Base-by-base conservation (phyloP, 2,888 invertebrate species). In the Habrosyne pyritoides region DNA sequence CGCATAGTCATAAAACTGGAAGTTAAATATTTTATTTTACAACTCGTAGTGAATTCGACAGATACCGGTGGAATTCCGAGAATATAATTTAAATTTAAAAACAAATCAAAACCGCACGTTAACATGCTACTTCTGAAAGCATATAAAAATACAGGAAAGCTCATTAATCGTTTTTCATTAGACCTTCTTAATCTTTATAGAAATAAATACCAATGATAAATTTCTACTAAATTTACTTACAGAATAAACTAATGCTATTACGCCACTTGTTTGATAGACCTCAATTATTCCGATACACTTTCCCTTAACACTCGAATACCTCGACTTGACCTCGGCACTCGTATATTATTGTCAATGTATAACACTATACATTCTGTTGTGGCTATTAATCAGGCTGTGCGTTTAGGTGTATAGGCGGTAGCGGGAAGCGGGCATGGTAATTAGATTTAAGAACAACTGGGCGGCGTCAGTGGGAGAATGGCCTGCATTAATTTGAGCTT, bases 401-500 rank as follows among this genome's bases (percentile, higher is more conserved):
- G 75, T 74, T 72, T 70, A 67, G 78, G 75, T 74, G 69, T 53
- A 56, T 61, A 62, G 52, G 60, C 59, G 60, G 62, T 56, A 70
- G 71, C 61, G 64, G 67, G 73, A 71, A 81, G 71, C 69, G 76
- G 83, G 81, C 82, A 81, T 71, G 86, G 89, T 89, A 91, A 92
- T 92, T 92, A 91, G 91, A 91, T 92, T 92, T 92, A 91, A 92
- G 91, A 92, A 92, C 91, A 92, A 91, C 91, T 86, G 89, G 91
- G 83, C 80, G 81, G 87, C 90, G 91, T 89, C 89, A 90, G 89
- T 85, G 80, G 79, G 84, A 86, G 91, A 91, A 92, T 91, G 87
- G 91, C 86, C 86, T 81, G 89, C 91, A 91, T 91, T 91, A 91
- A 91, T 91, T 91, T 89, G 90, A 89, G 89, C 89, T 89, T 81